Conservation (phyloP, 2,113 vertebrate genomes). For the Microcebus ravelobensis region DNA sequence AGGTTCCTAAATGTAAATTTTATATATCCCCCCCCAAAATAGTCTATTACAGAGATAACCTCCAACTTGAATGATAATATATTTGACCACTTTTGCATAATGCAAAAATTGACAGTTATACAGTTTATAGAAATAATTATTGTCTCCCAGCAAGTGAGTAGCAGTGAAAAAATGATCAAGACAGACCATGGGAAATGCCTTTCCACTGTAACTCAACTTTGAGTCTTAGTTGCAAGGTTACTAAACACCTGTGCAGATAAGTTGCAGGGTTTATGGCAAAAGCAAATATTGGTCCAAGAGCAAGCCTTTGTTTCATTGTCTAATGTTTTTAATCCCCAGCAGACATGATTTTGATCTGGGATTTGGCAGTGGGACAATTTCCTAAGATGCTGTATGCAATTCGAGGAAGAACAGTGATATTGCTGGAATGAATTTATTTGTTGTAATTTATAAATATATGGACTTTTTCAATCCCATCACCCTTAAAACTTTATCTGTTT, state of each 20-base stretch:
- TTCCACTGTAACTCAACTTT: not conserved
- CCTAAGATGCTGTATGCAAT: not conserved
- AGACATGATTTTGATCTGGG: slow-evolving; percentile 13
- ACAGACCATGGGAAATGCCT: not conserved
- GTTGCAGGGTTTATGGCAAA: not conserved
- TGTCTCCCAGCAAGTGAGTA: not conserved
- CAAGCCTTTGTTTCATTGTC: slow-evolving; percentile 5
- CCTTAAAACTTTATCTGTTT: slow-evolving; percentile 1
- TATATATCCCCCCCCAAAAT: not conserved
- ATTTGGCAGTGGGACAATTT: not conserved
- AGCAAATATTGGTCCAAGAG: slow-evolving; percentile 12
- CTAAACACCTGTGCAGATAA: slow-evolving; percentile 7
- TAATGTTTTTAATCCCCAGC: slow-evolving; percentile 8
- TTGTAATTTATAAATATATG: slow-evolving; percentile 7
- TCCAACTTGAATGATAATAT: slow-evolving; percentile 5
- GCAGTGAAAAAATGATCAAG: not conserved
- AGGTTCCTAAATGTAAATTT: slow-evolving; percentile 19
- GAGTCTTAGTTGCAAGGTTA: not conserved
- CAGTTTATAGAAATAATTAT: slow-evolving; percentile 26
- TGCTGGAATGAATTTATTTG: slow-evolving; percentile 38
- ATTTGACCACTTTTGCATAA: not conserved
- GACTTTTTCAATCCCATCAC: not conserved
- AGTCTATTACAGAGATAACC: not conserved
- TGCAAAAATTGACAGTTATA: not conserved
- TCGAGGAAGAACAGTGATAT: not conserved